Base-by-base conservation (phyloP, 2,797 vertebrate genomes). In the Takifugu ocellatus region DNA sequence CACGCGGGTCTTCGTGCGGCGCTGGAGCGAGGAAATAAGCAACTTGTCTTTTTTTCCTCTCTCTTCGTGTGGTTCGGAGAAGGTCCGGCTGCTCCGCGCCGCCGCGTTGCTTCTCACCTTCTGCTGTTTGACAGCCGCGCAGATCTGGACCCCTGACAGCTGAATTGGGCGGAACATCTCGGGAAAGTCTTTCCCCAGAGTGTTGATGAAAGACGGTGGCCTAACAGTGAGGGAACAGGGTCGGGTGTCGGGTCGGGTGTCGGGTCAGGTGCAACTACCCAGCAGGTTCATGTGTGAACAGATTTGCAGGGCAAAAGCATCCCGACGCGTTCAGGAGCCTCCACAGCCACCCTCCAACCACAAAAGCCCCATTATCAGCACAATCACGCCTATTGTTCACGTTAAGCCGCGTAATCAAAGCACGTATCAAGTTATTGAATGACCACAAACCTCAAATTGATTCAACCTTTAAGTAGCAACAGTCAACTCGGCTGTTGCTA, bases 1-100 rank as follows among this genome's bases (percentile, higher is more conserved):
- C 58, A 63, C 84, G 75, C 81, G 82, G 85, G 83, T 82, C 81
- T 80, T 83, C 59, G 60, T 58, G 65, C 58, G 54, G 54, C 51
- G 63, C 58, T 50, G 66, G 54, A 61, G 51, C 6, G 1, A 10
- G 17, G 60, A 69, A 68, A 61, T 49, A 51, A n/a, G 9, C 17
- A 5, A 2, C 46, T 9, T 33, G 0, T 14, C 43, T 33, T 49
- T 39, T 51, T 14, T 33, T 46, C 44, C 21, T 50, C 25, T 43
- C 14, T 16, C 61, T 11, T 26, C 12, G 47, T 29, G 61, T 49
- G 56, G 66, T 49, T 79, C 75, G 76, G 66, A 72, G 66, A 56
- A 31, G 14, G 21, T 74, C 53, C 61, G 72, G 1, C 55, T 25
- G 52, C 50, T 29, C 60, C 61, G 14, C 51, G 43, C 58, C 59